These are phyloP conservation scores for Trogon melanurus DNA, from an alignment of 2,113 vertebrate genomes.

Conservation along the genomic window DNA sequence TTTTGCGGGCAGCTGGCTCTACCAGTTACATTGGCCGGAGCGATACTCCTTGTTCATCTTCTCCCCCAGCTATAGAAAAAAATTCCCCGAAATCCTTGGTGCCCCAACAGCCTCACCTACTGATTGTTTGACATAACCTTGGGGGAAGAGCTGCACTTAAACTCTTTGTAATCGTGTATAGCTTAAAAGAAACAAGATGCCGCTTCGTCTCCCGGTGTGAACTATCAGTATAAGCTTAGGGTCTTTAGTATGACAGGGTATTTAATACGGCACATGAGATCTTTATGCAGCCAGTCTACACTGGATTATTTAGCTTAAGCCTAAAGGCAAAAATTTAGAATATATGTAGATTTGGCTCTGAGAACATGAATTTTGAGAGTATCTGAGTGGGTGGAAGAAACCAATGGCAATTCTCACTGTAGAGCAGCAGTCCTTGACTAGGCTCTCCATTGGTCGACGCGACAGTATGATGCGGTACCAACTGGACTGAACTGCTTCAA, in stretches of 20 bases:
- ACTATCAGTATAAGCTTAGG: not conserved
- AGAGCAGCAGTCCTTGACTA: not conserved
- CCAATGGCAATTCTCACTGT: not conserved
- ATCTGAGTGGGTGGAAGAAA: not conserved
- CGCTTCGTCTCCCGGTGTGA: not conserved
- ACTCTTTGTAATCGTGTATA: not conserved
- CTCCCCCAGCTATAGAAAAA: not conserved
- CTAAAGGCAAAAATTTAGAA: not conserved
- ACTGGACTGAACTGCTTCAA: not conserved
- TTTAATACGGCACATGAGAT: not conserved
- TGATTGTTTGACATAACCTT: not conserved
- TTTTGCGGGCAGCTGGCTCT: rapidly evolving
- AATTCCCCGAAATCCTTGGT: not conserved
- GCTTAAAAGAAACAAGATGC: not conserved
- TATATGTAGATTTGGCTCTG: not conserved
- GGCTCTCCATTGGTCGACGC: rapidly evolving
- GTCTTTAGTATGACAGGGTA: not conserved
- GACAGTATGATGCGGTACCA: rapidly evolving
- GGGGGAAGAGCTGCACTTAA: not conserved
- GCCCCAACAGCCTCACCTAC: not conserved
- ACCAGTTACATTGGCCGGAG: not conserved
- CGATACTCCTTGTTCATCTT: not conserved
- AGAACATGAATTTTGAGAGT: not conserved
- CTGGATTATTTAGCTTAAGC: not conserved
- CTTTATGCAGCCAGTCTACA: not conserved